Evolutionary conservation across 2,888 invertebrate genomes (phyloP), one percentile per base, ranked within the genome.

Genomic region (Nudaria mundana): DNA sequence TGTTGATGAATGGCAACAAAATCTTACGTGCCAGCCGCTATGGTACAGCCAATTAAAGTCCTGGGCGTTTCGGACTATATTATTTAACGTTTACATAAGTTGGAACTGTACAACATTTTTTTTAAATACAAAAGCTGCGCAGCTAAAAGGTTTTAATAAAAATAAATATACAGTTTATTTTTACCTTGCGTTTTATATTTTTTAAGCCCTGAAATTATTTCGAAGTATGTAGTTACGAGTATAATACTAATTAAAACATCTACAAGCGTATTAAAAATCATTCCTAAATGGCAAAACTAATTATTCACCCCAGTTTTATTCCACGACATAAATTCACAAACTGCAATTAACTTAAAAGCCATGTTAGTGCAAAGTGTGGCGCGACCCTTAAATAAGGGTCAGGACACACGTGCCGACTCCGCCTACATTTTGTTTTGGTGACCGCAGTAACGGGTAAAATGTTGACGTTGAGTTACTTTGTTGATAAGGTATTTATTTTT

Each of bases 311-410:
- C 50, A 57, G 52, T 63, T 65, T 67, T 64, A 67, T 63, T 48
- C 51, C 44, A 38, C 55, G 48, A 56, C 66, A 68, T 75, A 76
- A 78, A 80, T 77, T 73, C 75, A 62, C 68, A 60, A n/a, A 66
- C 66, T 66, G 76, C 82, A 83, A 82, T 81, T 81, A 83, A 76
- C 75, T 72, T 81, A 79, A 84, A 82, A 84, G 83, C 81, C 66
- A 70, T 73, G 76, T 70, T 69, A 54, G 67, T 61, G 60, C 65
- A 54, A 57, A 58, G 76, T 82, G 76, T 81, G 79, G 69, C 67
- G 50, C 77, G 68, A 74, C 83, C 84, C 80, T 85, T 78, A 76
- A 63, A 53, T 83, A 79, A 85, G 79, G 83, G 79, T 69, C 64
- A 69, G 39, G 40, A 43, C 71, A 81, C 84, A 82, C 82, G 82